A percentile compares a stretch with the other conserved stretches of the same genome.
Conservation (phyloP, 2,113 vertebrate genomes). For the Clarias batrachus region DNA sequence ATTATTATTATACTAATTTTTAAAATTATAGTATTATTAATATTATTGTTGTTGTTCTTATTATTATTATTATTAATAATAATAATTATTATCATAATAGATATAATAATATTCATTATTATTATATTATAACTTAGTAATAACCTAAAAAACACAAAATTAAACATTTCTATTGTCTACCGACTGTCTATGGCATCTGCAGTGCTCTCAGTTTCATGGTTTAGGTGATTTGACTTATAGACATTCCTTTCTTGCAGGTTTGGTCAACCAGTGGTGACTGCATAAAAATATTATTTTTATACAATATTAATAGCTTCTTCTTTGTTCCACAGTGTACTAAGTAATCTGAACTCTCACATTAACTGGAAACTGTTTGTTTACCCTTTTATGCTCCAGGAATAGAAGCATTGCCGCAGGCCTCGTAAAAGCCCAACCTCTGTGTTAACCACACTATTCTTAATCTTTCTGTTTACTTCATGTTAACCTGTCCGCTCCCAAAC, state of each 20-base stretch:
- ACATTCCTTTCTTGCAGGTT: neutral
- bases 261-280: neutral
- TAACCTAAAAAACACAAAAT: neutral
- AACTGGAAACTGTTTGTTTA: neutral
- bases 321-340: neutral
- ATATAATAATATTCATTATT: too few species aligned
- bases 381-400: neutral
- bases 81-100: too few species aligned
- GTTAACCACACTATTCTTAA: conserved; percentile 1
- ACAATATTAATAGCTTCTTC: neutral
- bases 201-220: neutral
- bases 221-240: neutral
- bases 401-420: conserved; percentile 5
- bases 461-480: neutral
- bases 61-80: too few species aligned
- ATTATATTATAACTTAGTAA: neutral
- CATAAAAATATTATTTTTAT: neutral
- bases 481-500: conserved; percentile 22
- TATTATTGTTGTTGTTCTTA: too few species aligned
- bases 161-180: neutral
- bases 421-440: conserved; percentile 16
- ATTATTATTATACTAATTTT: too few species aligned
- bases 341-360: neutral
- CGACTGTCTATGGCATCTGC: neutral
- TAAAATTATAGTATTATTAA: too few species aligned